Evolutionary conservation across 1,140 invertebrate genomes (phyloP), one percentile per base, ranked within the genome.

Genomic region (Subanguina moxae): DNA sequence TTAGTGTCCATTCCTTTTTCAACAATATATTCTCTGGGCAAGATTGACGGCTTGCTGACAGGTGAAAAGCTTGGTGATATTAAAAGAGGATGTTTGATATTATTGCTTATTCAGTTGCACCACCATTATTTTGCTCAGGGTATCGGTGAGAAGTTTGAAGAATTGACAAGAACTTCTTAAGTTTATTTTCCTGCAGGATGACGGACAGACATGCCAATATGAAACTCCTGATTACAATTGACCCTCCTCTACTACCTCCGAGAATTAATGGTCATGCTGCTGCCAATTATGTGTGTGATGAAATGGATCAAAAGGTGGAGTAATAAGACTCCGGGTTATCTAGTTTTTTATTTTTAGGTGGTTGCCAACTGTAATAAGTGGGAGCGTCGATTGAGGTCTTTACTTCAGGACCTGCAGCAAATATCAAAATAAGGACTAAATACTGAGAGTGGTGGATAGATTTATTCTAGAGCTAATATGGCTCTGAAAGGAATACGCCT

Each of bases 181-280:
- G 11, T 23, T 19, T 67, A 68, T 70, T 30, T 3, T 58, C n/a
- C 71, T 68, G 19, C 21, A 61, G 52, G 38, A 48, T 27, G 19
- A 23, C 30, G 66, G 70, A 64, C 15, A 52, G 32, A 27, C 71
- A 32, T 32, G 28, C 38, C 27, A 52, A 67, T 52, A 27, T 72
- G 56, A 76, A 70, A 21, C 15, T 72, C 1, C 32, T 75, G 75
- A 73, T 77, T 17, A 73, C 75, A 28, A 71, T 56, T n/a, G 72
- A 72, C 57, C 71, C 71, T 19, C 66, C 72, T 1, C 13, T 72
- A 23, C n/a, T 45, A 13, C 56, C 71, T 9, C 71, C 71, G 1
- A n/a, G 27, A 38, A 46, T 70, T 11, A 19, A 11, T 3, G 68
- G 30, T 15, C 43, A 70, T 43, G 71, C 32, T 38, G 32, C 32